Evolutionary conservation across 1,140 invertebrate species (phyloP).

Genomic region (Coptotermes formosanus): DNA sequence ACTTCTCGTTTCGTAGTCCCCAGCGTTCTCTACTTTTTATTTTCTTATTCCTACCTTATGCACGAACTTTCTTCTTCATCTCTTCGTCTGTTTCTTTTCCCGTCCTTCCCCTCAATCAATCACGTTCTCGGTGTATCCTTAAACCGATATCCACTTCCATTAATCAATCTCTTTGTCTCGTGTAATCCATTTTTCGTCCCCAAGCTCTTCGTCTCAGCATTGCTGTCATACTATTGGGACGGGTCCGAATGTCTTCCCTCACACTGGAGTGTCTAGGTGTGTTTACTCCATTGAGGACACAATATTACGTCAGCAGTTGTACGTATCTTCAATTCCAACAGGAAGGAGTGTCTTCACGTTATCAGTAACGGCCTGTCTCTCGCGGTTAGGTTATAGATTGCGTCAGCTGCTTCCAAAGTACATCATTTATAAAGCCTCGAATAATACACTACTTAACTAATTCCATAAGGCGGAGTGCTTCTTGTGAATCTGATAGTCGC

Average conservation of each 20-base stretch:
- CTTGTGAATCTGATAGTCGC: no score
- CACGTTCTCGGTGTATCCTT: slow-evolving; percentile 21
- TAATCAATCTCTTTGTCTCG: slow-evolving; percentile 33
- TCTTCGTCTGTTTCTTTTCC: neutral
- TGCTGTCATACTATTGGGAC: slow-evolving; percentile 15
- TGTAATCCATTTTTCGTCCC: slow-evolving; percentile 25
- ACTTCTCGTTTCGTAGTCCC: neutral
- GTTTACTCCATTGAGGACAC: no score
- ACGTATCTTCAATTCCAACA: no score
- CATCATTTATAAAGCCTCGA: no score
- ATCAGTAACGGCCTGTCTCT: no score
- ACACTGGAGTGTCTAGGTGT: no score
- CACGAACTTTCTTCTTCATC: slow-evolving; percentile 18
- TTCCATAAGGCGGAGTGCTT: no score
- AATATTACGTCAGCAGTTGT: no score
- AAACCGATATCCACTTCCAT: slow-evolving; percentile 29
- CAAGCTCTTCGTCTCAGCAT: neutral
- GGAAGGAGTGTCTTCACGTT: no score
- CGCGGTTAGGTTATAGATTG: no score
- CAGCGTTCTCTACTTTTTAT: neutral
- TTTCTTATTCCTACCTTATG: neutral
- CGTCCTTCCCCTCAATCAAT: slow-evolving; percentile 24
- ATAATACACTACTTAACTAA: no score
- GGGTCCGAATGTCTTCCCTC: neutral
- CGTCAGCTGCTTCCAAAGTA: no score